Evolutionary conservation across 1,140 invertebrate genomes (phyloP), one percentile per base, ranked within the genome.

Genomic region (Zaprionus africanus): DNA sequence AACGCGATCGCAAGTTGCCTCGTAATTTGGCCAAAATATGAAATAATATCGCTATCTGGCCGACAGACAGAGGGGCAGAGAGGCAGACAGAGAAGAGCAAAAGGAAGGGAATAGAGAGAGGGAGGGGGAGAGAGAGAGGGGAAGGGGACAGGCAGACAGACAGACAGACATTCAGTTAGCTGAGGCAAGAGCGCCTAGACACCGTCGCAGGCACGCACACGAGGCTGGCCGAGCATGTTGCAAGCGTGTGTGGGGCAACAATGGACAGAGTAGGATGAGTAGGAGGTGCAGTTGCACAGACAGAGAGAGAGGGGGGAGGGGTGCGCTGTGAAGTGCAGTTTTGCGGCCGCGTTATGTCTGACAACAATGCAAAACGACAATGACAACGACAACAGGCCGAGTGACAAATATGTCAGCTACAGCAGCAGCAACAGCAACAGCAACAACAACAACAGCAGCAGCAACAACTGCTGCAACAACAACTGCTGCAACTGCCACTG

Each of bases 11-110:
- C 41, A 34, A 54, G 31, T 62, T 60, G 54, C n/a, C 66, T 63
- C 60, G 72, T 69, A 75, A 75, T 75, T 75, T 76, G 73, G 73
- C 67, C 73, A 70, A 76, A 76, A 76, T 76, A 76, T 76, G 73
- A 76, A 76, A 70, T 76, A 76, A 76, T 76, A 76, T 70, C 15
- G 53, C 53, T 56, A 56, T 12, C 41, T 46, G 41, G 51, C 51
- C 11, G 53, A 65, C 36, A 46, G 51, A 59, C 15, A 36, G 68
- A 72, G 36, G 36, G 43, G 60, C 17, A 15, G 19, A 46, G 34
- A 61, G 36, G 59, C 24, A n/a, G 26, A 7, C 54, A 34, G 15
- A 24, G n/a, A 34, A 34, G n/a, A 9, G 13, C 5, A n/a, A 5
- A n/a, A 12, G 11, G 12, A 2, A 22, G 28, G 28, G 7, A 2